A percentile compares a stretch with the other conserved stretches of the same genome.
phyloP scores from a whole-genome alignment of 2,888 invertebrate species.

The Cantharis flavilabris region DNA sequence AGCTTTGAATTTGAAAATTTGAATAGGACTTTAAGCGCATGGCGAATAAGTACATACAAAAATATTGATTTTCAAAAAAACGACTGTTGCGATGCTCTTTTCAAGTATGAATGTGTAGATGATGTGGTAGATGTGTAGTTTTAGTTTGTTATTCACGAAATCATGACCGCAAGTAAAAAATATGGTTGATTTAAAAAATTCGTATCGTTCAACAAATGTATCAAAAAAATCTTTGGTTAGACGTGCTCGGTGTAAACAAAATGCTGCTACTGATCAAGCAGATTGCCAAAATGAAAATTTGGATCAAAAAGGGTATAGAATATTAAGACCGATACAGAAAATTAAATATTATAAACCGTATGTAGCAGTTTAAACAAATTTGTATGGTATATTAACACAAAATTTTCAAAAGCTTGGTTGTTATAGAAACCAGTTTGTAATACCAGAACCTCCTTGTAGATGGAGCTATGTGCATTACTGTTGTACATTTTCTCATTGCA shows the following conservation, averaged over 20 bases:
- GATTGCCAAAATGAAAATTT: neutral
- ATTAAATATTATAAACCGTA: neutral
- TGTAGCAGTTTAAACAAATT: neutral
- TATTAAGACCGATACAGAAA: neutral
- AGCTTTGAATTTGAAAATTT: neutral
- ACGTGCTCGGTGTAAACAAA: conserved; percentile 14
- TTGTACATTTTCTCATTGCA: no score
- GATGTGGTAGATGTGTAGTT: neutral
- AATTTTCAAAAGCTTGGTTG: neutral
- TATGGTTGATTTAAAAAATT: conserved; percentile 45
- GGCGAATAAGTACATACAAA: neutral
- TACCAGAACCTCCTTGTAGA: neutral
- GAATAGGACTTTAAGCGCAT: conserved; percentile 2
- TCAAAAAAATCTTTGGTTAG: conserved; percentile 17
- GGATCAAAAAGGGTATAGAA: neutral
- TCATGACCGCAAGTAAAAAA: conserved; percentile 12
- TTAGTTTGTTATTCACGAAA: neutral
- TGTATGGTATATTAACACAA: neutral
- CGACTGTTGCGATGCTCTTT: neutral
- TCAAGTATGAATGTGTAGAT: neutral
- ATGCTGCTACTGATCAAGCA: neutral
- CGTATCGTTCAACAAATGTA: conserved; percentile 36
- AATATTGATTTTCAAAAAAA: conserved; percentile 20
- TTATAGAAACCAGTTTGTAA: neutral
- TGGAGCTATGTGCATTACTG: neutral